phyloP scores from a whole-genome alignment of 2,888 invertebrate genomes.

The Synanthedon myopaeformis region DNA sequence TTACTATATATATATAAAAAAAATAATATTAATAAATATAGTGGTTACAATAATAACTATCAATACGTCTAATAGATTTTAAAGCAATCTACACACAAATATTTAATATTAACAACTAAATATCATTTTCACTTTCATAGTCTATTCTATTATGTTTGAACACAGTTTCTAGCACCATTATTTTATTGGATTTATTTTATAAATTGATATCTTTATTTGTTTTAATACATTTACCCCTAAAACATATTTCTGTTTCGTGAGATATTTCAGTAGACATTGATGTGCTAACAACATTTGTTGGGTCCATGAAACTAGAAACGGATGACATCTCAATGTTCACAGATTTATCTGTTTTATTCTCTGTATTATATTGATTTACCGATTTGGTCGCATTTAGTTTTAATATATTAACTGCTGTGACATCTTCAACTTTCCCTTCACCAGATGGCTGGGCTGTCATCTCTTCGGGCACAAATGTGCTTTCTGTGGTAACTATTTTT shows the following conservation, averaged over 20 bases:
- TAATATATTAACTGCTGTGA: constrained; percentile 12
- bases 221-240: constrained; percentile 86
- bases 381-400: constrained; percentile 13
- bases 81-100: no score
- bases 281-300: constrained; percentile 73
- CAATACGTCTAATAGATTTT: no score
- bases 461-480: constrained; percentile 52
- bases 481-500: constrained; percentile 43
- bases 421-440: constrained; percentile 15
- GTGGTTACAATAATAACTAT: no score
- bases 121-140: constrained; percentile 3
- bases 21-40: no score
- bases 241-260: constrained; percentile 90
- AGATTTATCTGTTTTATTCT: constrained; percentile 17
- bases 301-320: constrained; percentile 57
- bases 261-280: constrained; percentile 86
- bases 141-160: constrained; percentile 36
- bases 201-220: constrained; percentile 49
- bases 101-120: constrained; percentile 4
- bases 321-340: constrained; percentile 36
- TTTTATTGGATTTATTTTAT: constrained; percentile 21
- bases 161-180: constrained; percentile 42
- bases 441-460: constrained; percentile 28
- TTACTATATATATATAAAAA: constrained; percentile 12
- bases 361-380: constrained; percentile 12